A percentile compares a stretch with the other conserved stretches of the same genome.
Evolutionary conservation across 2,797 vertebrate species (phyloP).

Genomic region (Poeciliopsis presidionis): DNA sequence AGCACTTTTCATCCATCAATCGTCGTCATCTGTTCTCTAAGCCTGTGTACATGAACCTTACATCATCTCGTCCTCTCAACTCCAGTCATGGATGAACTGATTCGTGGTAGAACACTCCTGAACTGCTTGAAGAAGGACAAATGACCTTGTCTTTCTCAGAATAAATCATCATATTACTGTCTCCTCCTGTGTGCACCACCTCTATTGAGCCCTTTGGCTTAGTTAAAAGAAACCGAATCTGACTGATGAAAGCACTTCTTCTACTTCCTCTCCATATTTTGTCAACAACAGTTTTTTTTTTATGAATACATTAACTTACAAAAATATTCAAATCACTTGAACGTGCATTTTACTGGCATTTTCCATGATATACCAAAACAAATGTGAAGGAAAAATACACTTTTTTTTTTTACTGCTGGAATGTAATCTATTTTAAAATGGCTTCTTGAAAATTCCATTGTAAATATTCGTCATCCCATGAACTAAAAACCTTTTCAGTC

Average conservation of each 20-base stretch:
- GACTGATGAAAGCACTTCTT: slow-evolving; percentile 4
- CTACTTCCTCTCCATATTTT: slow-evolving; percentile 17
- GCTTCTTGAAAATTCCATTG: not conserved
- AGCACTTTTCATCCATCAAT: slow-evolving; percentile 69
- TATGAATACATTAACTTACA: not conserved
- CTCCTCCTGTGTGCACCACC: slow-evolving; percentile 24
- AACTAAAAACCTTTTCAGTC: not conserved
- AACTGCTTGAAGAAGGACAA: slow-evolving; percentile 34
- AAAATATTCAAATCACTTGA: not conserved
- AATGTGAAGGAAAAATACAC: not conserved
- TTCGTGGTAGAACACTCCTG: slow-evolving; percentile 50
- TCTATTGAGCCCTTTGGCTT: slow-evolving; percentile 13
- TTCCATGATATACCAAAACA: not conserved
- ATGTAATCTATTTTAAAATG: not conserved
- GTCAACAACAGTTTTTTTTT: slow-evolving; percentile 1
- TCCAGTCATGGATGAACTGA: slow-evolving; percentile 39
- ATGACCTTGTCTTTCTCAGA: slow-evolving; percentile 59
- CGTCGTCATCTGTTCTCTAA: slow-evolving; percentile 43
- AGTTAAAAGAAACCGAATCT: slow-evolving; percentile 32
- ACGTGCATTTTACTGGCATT: not conserved
- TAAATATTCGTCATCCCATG: not conserved
- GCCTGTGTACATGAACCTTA: slow-evolving; percentile 55
- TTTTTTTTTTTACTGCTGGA: not conserved
- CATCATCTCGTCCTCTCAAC: slow-evolving; percentile 48
- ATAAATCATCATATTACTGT: slow-evolving; percentile 37